phyloP scores from a whole-genome alignment of 2,888 invertebrate genomes.

The Heterodera filipjevi region DNA sequence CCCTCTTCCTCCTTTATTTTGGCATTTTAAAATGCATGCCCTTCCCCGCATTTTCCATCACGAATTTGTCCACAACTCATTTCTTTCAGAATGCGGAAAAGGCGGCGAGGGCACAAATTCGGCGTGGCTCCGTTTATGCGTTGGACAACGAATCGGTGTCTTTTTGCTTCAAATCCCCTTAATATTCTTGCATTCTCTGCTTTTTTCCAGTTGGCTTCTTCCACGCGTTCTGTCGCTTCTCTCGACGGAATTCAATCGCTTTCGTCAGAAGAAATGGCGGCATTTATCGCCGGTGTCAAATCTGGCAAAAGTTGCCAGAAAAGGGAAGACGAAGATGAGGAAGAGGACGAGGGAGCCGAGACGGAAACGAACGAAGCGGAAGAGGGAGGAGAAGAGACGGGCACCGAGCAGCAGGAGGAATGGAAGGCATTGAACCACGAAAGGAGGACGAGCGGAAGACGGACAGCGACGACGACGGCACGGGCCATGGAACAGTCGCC shows the following conservation, averaged over 20 bases:
- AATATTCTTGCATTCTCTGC: neutral
- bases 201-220: slow-evolving; percentile 41
- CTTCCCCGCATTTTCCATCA: neutral
- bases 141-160: slow-evolving; percentile 57
- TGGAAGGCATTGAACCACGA: neutral
- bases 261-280: slow-evolving; percentile 62
- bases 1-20: neutral
- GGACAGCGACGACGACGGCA: neutral
- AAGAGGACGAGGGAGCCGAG: slow-evolving; percentile 11
- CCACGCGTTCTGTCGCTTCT: slow-evolving; percentile 55
- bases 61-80: neutral
- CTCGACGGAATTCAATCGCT: slow-evolving; percentile 57
- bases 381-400: neutral
- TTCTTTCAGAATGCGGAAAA: slow-evolving; percentile 57
- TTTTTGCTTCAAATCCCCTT: neutral
- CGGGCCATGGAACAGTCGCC: neutral
- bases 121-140: slow-evolving; percentile 58
- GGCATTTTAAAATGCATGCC: slow-evolving; percentile 9
- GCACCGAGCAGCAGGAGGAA: neutral
- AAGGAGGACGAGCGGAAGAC: neutral
- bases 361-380: slow-evolving; percentile 10
- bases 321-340: no score
- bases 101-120: slow-evolving; percentile 59
- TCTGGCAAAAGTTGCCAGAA: neutral
- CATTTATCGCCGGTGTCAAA: slow-evolving; percentile 58